A percentile compares a stretch with the other conserved stretches of the same genome.
These are phyloP conservation scores for Scaptomyza reducta DNA, from an alignment of 2,888 invertebrate genomes.

Conservation along the genomic window DNA sequence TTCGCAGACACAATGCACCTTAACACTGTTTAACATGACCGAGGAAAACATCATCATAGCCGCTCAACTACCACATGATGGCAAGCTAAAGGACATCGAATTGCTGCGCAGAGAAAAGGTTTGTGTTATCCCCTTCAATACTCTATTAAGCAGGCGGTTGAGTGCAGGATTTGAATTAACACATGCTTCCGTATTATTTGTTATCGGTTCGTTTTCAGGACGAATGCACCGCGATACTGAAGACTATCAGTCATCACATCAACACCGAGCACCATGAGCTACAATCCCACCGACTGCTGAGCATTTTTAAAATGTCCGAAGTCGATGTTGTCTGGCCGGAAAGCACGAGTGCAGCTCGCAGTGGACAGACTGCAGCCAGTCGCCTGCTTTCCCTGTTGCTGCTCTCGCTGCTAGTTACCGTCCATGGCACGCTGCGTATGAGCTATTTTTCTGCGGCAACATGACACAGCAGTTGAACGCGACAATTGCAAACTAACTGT, in stretches of 20 bases:
- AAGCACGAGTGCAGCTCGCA: slow-evolving; percentile 78
- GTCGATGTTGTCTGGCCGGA: slow-evolving; percentile 93
- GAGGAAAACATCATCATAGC: slow-evolving; percentile 95
- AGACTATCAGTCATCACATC: slow-evolving; percentile 92
- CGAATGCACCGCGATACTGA: slow-evolving; percentile 92
- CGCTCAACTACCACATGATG: slow-evolving; percentile 89
- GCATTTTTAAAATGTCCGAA: slow-evolving; percentile 96
- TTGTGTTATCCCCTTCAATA: slow-evolving; percentile 51
- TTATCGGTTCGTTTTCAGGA: slow-evolving; percentile 86
- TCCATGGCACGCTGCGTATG: slow-evolving; percentile 58
- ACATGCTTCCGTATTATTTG: slow-evolving; percentile 14
- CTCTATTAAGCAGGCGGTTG: slow-evolving; percentile 4
- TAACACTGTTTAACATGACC: slow-evolving; percentile 93
- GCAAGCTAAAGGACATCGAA: slow-evolving; percentile 88
- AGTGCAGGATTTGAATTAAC: slow-evolving; percentile 9
- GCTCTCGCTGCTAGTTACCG: slow-evolving; percentile 52
- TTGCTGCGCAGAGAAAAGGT: slow-evolving; percentile 90
- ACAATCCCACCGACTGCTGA: slow-evolving; percentile 93
- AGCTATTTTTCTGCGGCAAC: slow-evolving; percentile 45
- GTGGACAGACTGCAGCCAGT: slow-evolving; percentile 57
- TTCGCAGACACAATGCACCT: slow-evolving; percentile 91
- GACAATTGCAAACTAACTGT: slow-evolving; percentile 44
- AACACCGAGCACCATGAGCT: slow-evolving; percentile 93
- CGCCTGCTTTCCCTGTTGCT: slow-evolving; percentile 52
- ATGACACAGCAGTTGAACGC: slow-evolving; percentile 66